phyloP scores from a whole-genome alignment of 2,797 vertebrate genomes.

The Microctenopoma lineatum region DNA sequence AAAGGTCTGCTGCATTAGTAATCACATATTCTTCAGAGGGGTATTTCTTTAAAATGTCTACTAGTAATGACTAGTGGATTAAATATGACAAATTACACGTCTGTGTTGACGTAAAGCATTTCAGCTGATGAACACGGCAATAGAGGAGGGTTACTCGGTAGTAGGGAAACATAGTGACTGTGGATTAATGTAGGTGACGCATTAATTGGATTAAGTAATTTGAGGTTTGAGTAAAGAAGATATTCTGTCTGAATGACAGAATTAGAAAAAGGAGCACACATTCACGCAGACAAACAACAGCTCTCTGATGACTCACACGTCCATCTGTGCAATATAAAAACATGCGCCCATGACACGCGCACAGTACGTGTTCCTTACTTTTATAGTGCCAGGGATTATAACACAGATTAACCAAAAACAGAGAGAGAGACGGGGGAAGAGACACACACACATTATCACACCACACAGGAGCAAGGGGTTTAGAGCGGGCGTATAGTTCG shows the following conservation, averaged over 20 bases:
- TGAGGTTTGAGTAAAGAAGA: slow-evolving; percentile 22
- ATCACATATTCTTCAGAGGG: slow-evolving; percentile 40
- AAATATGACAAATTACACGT: neutral
- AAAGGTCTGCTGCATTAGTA: slow-evolving; percentile 19
- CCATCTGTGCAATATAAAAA: slow-evolving; percentile 59
- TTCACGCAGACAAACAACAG: slow-evolving; percentile 44
- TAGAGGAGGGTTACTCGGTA: neutral
- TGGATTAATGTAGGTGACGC: slow-evolving; percentile 51
- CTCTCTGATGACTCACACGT: slow-evolving; percentile 51
- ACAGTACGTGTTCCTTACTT: slow-evolving; percentile 28
- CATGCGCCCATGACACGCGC: slow-evolving; percentile 17
- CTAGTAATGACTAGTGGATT: neutral
- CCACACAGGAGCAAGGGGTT: slow-evolving; percentile 46
- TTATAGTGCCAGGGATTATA: slow-evolving; percentile 32
- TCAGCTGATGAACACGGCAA: neutral
- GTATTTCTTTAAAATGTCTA: neutral
- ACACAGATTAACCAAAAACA: slow-evolving; percentile 24
- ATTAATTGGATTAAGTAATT: slow-evolving; percentile 55
- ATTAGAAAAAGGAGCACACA: slow-evolving; percentile 49
- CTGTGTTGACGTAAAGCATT: neutral
- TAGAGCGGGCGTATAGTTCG: slow-evolving; percentile 43
- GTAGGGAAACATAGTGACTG: slow-evolving; percentile 3
- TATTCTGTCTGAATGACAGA: slow-evolving; percentile 39
- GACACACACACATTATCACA: slow-evolving; percentile 44
- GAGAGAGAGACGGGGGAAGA: slow-evolving; percentile 19